Evolutionary conservation across 2,797 vertebrate species (phyloP).

Genomic region (Ambastaia sidthimunki): DNA sequence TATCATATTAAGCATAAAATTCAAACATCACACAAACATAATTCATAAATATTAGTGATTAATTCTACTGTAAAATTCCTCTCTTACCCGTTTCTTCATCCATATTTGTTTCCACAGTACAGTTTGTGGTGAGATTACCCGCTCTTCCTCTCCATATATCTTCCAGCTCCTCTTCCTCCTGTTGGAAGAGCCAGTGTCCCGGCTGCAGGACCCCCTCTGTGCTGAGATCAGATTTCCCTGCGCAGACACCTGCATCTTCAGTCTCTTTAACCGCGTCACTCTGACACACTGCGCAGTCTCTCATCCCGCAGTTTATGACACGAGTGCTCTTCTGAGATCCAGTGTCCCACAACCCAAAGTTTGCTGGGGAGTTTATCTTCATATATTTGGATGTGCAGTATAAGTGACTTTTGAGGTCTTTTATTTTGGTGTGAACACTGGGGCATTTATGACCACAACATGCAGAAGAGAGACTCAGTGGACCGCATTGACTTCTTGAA

Average conservation of each 20-base stretch:
- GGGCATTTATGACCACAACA: slow-evolving; percentile 46
- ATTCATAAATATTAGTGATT: not conserved
- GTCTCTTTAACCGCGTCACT: slow-evolving; percentile 12
- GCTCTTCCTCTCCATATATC: slow-evolving; percentile 75
- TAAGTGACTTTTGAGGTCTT: slow-evolving; percentile 58
- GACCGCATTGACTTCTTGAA: not conserved
- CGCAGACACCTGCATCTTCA: not conserved
- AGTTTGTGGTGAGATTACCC: slow-evolving; percentile 11
- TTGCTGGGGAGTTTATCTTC: slow-evolving; percentile 16
- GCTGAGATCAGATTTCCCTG: slow-evolving; percentile 11
- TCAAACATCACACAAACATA: not conserved
- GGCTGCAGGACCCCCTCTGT: slow-evolving; percentile 67
- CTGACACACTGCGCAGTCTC: slow-evolving; percentile 43
- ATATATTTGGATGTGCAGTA: slow-evolving; percentile 48
- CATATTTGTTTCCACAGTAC: slow-evolving; percentile 16
- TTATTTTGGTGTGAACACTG: slow-evolving; percentile 63
- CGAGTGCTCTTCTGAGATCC: slow-evolving; percentile 5
- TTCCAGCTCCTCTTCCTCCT: slow-evolving; percentile 81
- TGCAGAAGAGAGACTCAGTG: not conserved
- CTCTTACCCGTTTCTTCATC: slow-evolving; percentile 23
- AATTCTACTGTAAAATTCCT: not conserved
- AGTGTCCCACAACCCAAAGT: not conserved
- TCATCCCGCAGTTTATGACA: slow-evolving; percentile 51
- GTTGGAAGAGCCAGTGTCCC: slow-evolving; percentile 75
- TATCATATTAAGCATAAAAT: no score